Conservation (phyloP, 2,113 vertebrate species). For the Zosterops pallidus region DNA sequence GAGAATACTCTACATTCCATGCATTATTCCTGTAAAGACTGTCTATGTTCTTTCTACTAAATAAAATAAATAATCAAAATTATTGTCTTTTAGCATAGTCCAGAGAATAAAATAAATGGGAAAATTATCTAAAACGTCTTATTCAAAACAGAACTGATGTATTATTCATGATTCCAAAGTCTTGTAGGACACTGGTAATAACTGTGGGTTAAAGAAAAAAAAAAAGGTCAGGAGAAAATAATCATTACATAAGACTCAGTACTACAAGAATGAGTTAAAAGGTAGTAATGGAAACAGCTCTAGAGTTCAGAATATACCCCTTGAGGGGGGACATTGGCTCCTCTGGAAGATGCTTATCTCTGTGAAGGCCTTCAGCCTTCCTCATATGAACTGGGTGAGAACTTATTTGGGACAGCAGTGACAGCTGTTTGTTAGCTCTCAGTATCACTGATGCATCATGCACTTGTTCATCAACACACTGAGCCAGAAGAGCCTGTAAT, state of each 20-base stretch:
- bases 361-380: background rate
- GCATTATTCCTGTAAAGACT: background rate
- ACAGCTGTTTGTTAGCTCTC: background rate
- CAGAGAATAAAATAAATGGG: background rate
- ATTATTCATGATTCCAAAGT: background rate
- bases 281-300: background rate
- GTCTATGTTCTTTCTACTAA: background rate
- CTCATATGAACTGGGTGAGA: background rate
- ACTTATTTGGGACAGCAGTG: background rate
- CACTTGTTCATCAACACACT: background rate
- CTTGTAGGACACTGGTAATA: background rate
- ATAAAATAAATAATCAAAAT: background rate
- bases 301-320: background rate
- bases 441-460: background rate
- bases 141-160: background rate
- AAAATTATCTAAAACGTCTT: background rate
- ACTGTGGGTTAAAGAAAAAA: accelerated
- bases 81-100: background rate
- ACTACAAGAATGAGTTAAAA: background rate
- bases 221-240: background rate
- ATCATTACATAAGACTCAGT: background rate
- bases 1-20: background rate
- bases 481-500: background rate
- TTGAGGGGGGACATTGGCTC: background rate
- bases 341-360: background rate